phyloP scores from a whole-genome alignment of 2,888 invertebrate genomes.

The Creontiades dilutus region DNA sequence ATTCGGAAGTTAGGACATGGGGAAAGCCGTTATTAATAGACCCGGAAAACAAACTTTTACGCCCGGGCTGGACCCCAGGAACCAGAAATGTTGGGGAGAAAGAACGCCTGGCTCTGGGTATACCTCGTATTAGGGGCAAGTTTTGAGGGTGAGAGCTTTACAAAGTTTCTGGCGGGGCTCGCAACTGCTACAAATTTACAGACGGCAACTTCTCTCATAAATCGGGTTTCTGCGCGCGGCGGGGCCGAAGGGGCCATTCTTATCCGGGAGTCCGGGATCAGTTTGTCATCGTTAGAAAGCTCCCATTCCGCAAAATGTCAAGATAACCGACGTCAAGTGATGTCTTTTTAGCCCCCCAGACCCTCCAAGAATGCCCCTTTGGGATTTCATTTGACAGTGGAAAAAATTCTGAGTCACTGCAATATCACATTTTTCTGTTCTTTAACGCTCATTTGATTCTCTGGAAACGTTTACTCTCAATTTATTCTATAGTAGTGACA shows the following conservation, averaged over 20 bases:
- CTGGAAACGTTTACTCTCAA: no score
- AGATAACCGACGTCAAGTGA: conserved; percentile 8
- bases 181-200: conserved; percentile 62
- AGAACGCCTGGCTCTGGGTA: not conserved
- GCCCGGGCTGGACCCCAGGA: not conserved
- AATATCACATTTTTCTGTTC: no score
- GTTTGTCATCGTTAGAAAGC: conserved; percentile 50
- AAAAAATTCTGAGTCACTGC: no score
- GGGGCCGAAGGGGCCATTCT: conserved; percentile 31
- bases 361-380: not conserved
- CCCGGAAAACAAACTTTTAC: conserved; percentile 30
- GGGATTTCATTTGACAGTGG: no score
- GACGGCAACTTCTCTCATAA: conserved; percentile 59
- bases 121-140: conserved; percentile 11
- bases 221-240: conserved; percentile 33
- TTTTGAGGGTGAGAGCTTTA: conserved; percentile 13
- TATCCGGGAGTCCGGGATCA: conserved; percentile 45
- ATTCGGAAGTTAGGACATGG: not conserved
- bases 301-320: not conserved
- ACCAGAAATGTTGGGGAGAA: not conserved
- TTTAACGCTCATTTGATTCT: no score
- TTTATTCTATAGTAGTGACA: no score
- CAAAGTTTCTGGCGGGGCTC: conserved; percentile 29
- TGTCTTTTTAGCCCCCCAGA: not conserved
- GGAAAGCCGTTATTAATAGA: conserved; percentile 37